Percentiles rank a stretch among this genome's conserved stretches.
These are phyloP conservation scores for Danaus plexippus DNA, from an alignment of 1,140 invertebrate species.

Conservation along the genomic window DNA sequence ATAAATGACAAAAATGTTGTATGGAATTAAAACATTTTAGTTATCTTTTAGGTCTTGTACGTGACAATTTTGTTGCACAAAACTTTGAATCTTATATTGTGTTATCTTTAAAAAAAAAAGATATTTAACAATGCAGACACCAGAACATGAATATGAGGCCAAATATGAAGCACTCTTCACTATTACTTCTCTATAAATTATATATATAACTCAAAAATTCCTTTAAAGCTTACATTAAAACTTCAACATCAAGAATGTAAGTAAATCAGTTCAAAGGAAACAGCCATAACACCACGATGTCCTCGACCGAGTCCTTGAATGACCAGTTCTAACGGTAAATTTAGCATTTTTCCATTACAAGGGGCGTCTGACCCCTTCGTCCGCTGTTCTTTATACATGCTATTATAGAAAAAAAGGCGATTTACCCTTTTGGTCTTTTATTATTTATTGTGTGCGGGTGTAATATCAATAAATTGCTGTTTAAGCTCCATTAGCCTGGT, in stretches of 20 bases:
- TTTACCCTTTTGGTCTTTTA: conserved; percentile 45
- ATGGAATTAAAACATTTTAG: too few species aligned
- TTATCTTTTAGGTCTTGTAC: too few species aligned
- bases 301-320: conserved; percentile 45
- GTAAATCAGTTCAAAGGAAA: conserved; percentile 53
- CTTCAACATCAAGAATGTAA: conserved; percentile 15
- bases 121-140: too few species aligned
- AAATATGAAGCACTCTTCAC: too few species aligned
- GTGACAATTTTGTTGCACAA: too few species aligned
- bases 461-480: conserved; percentile 53
- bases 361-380: conserved; percentile 43
- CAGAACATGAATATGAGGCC: too few species aligned
- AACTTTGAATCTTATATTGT: too few species aligned
- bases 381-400: conserved; percentile 35
- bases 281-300: conserved; percentile 52
- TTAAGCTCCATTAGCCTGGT: conserved; percentile 46
- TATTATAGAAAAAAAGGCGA: conserved; percentile 45
- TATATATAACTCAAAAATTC: too few species aligned
- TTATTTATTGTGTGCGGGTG: conserved; percentile 48
- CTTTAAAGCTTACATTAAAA: too few species aligned
- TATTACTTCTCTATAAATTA: too few species aligned
- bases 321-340: conserved; percentile 49
- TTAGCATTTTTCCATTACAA: conserved; percentile 50
- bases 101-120: too few species aligned
- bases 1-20: too few species aligned